Evolutionary conservation across 2,888 invertebrate genomes (phyloP), one percentile per base, ranked within the genome.

Genomic region (Spisula subtruncata): DNA sequence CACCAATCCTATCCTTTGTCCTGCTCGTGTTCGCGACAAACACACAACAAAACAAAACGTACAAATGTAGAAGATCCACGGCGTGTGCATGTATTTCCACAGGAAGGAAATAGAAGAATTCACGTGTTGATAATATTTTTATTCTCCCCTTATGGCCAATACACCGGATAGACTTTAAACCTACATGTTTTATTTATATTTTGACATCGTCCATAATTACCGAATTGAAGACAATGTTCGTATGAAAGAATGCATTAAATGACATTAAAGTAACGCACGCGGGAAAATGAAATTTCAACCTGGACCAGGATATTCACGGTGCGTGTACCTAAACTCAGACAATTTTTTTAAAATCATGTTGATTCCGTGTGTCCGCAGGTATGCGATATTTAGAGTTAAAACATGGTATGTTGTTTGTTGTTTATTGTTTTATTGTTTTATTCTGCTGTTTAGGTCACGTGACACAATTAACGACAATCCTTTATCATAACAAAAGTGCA

Each of bases 81-180:
- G 41, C 41, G 41, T 8, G 41, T 20, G 54, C 20, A 54, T 60
- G 18, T 25, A 0, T 66, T n/a, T 66, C 25, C 60, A 25, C 60
- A 66, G 60, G 60, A 66, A 66, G 25, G 60, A 66, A 66, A 25
- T 10, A n/a, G 25, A 66, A 25, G n/a, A 66, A n/a, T 10, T 20
- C 25, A 66, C 60, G 60, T 25, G n/a, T 25, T 66, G 60, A 66
- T 25, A 25, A 25, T n/a, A 25, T 66, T 41, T 41, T 2, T 41
- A 41, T 41, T 8, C 41, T 41, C 20, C 60, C 18, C 60, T 25
- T 25, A 25, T 66, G 60, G 25, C n/a, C n/a, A 6, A 10, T 66
- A 25, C 60, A 66, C 60, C n/a, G 60, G 60, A 66, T 66, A 66
- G n/a, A 66, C 60, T 66, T 66, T 8, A 66, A 25, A 66, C 60